Evolutionary conservation across 2,797 vertebrate genomes (phyloP).

Genomic region (Protonibea diacanthus): DNA sequence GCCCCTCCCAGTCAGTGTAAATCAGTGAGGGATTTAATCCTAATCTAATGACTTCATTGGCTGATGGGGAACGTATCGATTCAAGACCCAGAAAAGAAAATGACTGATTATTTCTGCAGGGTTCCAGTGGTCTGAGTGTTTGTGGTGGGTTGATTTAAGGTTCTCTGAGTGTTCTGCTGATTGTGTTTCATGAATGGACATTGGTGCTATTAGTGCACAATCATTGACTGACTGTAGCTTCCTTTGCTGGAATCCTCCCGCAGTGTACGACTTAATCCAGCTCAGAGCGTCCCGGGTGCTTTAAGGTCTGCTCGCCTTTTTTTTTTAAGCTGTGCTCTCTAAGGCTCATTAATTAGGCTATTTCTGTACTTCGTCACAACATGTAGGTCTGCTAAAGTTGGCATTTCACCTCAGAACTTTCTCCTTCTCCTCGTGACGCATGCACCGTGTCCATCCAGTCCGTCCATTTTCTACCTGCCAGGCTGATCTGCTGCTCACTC

Average conservation of each 20-base stretch:
- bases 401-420: constrained; percentile 63
- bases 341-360: constrained; percentile 86
- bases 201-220: constrained; percentile 4
- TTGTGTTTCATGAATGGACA: constrained; percentile 50
- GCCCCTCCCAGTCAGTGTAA: constrained; percentile 75
- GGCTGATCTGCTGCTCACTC: constrained; percentile 22
- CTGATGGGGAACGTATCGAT: constrained; percentile 64
- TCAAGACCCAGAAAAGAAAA: constrained; percentile 51
- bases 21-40: constrained; percentile 83
- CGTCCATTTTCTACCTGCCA: constrained; percentile 3
- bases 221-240: constrained; percentile 55
- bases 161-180: neutral
- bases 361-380: constrained; percentile 79
- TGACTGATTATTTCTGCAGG: constrained; percentile 30
- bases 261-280: constrained; percentile 80
- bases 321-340: constrained; percentile 82
- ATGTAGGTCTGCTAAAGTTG: constrained; percentile 75
- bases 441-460: neutral
- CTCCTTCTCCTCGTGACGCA: constrained; percentile 41
- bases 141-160: neutral
- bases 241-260: constrained; percentile 59
- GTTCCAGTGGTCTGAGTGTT: neutral
- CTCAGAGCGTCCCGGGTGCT: constrained; percentile 79
- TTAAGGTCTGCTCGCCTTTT: constrained; percentile 78
- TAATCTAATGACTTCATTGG: constrained; percentile 85